Percentiles rank a stretch among this genome's conserved stretches.
These are phyloP conservation scores for Tupaia tana DNA, from an alignment of 2,113 vertebrate species.

Conservation along the genomic window DNA sequence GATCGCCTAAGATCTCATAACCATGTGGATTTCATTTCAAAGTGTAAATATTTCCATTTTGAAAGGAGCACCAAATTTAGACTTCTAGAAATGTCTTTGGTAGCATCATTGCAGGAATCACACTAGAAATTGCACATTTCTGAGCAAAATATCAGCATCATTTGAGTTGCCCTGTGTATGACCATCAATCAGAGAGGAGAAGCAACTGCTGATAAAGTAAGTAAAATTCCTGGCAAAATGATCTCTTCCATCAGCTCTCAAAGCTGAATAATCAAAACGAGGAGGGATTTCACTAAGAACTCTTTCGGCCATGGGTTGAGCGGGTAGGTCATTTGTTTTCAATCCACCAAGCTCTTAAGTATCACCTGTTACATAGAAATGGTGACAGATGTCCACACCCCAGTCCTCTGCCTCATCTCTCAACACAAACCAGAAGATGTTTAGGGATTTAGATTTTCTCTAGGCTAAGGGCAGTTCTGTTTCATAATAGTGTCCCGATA, in stretches of 20 bases:
- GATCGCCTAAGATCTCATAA: neutral
- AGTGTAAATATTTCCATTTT: conserved; percentile 44
- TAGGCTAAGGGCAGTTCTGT: neutral
- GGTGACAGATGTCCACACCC: neutral
- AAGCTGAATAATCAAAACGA: neutral
- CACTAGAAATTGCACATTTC: conserved; percentile 7
- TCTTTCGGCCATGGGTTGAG: neutral
- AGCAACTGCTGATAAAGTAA: neutral
- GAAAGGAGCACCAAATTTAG: conserved; percentile 42
- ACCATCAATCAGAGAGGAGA: neutral
- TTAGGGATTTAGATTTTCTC: conserved; percentile 16
- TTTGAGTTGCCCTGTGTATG: conserved; percentile 6
- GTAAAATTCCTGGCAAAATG: neutral
- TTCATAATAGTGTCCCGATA: conserved; percentile 1
- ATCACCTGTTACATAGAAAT: neutral
- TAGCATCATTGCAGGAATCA: conserved; percentile 13
- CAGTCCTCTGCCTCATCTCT: conserved; percentile 44
- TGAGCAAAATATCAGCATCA: conserved; percentile 26
- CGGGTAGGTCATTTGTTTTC: neutral
- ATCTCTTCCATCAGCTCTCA: neutral
- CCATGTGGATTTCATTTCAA: neutral
- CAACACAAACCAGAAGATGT: neutral
- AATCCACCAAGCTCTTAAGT: neutral
- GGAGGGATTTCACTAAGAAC: neutral
- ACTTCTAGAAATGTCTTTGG: neutral